These are phyloP conservation scores for Silurus asotus DNA, from an alignment of 2,113 vertebrate genomes.

Conservation along the genomic window DNA sequence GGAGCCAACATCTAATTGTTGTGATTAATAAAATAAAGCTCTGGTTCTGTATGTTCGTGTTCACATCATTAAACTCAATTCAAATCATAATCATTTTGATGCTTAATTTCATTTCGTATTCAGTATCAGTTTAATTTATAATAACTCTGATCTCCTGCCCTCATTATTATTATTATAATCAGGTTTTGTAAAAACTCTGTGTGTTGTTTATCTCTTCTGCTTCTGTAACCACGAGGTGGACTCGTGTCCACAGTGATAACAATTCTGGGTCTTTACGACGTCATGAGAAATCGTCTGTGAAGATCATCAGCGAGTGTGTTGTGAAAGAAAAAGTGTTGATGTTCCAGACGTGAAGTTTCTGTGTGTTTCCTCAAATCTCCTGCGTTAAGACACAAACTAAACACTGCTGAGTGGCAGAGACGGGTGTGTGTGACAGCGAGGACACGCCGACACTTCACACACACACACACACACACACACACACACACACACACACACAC, in stretches of 20 bases:
- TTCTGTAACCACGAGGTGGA: too few species aligned
- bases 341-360: neutral
- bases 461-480: neutral
- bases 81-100: neutral
- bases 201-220: neutral
- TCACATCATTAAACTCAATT: neutral
- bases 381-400: conserved; percentile 25
- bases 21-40: neutral
- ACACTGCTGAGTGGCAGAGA: neutral
- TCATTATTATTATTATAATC: neutral
- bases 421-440: conserved; percentile 34
- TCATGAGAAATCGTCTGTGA: neutral
- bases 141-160: too few species aligned
- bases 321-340: neutral
- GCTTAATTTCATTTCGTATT: neutral
- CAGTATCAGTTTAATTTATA: neutral
- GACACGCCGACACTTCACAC: conserved; percentile 27
- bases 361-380: neutral
- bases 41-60: too few species aligned
- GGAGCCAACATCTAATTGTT: neutral
- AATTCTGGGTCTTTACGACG: neutral
- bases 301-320: neutral
- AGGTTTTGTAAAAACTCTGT: neutral
- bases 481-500: neutral
- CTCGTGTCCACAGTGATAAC: neutral